Percentiles rank a stretch among this genome's conserved stretches.
Evolutionary conservation across 2,888 invertebrate genomes (phyloP).

Genomic region (Quadriops clusia): DNA sequence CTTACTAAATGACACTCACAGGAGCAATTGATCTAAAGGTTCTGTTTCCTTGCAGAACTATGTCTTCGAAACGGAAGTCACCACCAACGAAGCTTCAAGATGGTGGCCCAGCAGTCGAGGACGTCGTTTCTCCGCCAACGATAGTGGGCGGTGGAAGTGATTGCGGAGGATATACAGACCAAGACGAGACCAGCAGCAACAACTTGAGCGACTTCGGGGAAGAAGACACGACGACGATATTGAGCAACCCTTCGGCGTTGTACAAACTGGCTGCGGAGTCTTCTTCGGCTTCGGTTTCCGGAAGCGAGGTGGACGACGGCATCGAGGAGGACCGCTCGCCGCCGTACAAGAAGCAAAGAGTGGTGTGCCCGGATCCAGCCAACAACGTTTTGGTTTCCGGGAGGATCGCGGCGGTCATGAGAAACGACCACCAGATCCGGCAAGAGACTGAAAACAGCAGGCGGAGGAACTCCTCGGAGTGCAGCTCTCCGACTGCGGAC

Average conservation of each 20-base stretch:
- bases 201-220: conserved; percentile 48
- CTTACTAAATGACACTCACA: too few species aligned
- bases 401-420: conserved; percentile 34
- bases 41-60: conserved; percentile 64
- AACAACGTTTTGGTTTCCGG: conserved; percentile 25
- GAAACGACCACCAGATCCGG: conserved; percentile 45
- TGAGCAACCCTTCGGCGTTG: conserved; percentile 26
- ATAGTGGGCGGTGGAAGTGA: conserved; percentile 39
- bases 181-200: conserved; percentile 46
- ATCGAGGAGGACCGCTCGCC: conserved; percentile 35
- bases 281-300: conserved; percentile 36
- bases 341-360: conserved; percentile 35
- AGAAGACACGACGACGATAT: conserved; percentile 41
- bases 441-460: conserved; percentile 26
- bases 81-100: conserved; percentile 86
- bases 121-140: conserved; percentile 32
- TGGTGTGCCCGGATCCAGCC: conserved; percentile 25
- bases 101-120: conserved; percentile 45
- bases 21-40: too few species aligned
- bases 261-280: conserved; percentile 33
- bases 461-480: conserved; percentile 51
- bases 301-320: conserved; percentile 35
- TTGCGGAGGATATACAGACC: conserved; percentile 43
- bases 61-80: conserved; percentile 95
- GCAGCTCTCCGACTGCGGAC: conserved; percentile 59